These are phyloP conservation scores for Diglossa cyanea DNA, from an alignment of 2,797 vertebrate species.

Conservation along the genomic window DNA sequence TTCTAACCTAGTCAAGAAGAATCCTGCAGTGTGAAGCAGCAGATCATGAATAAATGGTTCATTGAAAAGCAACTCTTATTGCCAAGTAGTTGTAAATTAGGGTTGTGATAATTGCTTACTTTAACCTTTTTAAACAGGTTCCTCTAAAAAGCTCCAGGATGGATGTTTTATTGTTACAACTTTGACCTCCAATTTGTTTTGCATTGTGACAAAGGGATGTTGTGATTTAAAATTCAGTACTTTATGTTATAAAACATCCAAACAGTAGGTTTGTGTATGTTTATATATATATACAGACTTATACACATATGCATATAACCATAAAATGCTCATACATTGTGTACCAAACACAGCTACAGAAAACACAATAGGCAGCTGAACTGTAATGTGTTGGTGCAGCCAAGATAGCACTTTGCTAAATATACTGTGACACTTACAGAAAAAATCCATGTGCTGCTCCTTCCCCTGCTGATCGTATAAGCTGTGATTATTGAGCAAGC, in stretches of 20 bases:
- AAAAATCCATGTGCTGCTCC: not conserved
- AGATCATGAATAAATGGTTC: conserved; percentile 77
- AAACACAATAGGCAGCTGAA: not conserved
- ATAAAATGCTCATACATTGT: not conserved
- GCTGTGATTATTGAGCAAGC: not conserved
- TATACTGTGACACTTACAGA: not conserved
- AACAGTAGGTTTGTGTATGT: not conserved
- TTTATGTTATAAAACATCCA: not conserved
- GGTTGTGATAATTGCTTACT: conserved; percentile 78
- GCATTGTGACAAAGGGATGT: conserved; percentile 62
- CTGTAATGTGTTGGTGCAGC: not conserved
- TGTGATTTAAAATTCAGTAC: conserved; percentile 50
- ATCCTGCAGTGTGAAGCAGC: conserved; percentile 71
- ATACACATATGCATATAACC: not conserved
- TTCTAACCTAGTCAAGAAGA: conserved; percentile 77
- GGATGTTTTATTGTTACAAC: conserved; percentile 75
- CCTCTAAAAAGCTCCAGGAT: conserved; percentile 75
- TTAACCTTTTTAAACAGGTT: conserved; percentile 80
- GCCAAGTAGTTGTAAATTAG: conserved; percentile 77
- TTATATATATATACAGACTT: not conserved
- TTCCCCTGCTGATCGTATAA: not conserved
- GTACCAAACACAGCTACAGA: not conserved
- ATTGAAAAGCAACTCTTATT: conserved; percentile 78
- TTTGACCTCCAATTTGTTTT: conserved; percentile 77
- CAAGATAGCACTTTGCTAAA: not conserved